Evolutionary conservation across 2,113 vertebrate genomes (phyloP).

Genomic region (Anoplopoma fimbria): DNA sequence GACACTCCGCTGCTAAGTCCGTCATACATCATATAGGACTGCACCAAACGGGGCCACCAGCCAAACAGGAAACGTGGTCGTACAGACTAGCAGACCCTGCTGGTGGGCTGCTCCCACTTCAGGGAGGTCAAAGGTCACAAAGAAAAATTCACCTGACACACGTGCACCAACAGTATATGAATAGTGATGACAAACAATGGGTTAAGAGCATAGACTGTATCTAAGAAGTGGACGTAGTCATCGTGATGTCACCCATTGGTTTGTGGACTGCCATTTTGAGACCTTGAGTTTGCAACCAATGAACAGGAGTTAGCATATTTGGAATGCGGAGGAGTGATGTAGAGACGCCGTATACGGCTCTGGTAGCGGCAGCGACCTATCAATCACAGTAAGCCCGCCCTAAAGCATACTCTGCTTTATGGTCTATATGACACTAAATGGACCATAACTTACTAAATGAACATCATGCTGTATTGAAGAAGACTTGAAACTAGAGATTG

Average conservation of each 20-base stretch:
- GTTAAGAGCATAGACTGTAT: background rate
- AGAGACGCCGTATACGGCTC: too few species aligned
- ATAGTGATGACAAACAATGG: background rate
- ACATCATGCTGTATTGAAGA: background rate
- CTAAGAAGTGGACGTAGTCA: too few species aligned
- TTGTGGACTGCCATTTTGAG: too few species aligned
- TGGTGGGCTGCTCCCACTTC: slow-evolving; percentile 63
- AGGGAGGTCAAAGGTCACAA: slow-evolving; percentile 56
- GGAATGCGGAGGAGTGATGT: too few species aligned
- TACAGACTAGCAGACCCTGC: slow-evolving; percentile 58
- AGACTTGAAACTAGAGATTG: background rate
- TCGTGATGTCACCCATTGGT: too few species aligned
- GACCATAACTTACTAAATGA: background rate
- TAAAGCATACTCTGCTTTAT: too few species aligned
- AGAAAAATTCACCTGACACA: slow-evolving; percentile 74
- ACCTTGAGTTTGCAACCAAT: too few species aligned
- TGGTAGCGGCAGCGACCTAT: too few species aligned
- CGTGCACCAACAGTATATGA: background rate
- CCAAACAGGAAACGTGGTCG: slow-evolving; percentile 68
- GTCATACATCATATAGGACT: slow-evolving; percentile 39
- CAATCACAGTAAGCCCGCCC: too few species aligned
- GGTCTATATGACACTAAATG: background rate
- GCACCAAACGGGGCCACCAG: slow-evolving; percentile 51
- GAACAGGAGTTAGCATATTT: too few species aligned
- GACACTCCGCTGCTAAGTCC: slow-evolving; percentile 50